phyloP scores from a whole-genome alignment of 2,797 vertebrate species.

The Propithecus deckenii region DNA sequence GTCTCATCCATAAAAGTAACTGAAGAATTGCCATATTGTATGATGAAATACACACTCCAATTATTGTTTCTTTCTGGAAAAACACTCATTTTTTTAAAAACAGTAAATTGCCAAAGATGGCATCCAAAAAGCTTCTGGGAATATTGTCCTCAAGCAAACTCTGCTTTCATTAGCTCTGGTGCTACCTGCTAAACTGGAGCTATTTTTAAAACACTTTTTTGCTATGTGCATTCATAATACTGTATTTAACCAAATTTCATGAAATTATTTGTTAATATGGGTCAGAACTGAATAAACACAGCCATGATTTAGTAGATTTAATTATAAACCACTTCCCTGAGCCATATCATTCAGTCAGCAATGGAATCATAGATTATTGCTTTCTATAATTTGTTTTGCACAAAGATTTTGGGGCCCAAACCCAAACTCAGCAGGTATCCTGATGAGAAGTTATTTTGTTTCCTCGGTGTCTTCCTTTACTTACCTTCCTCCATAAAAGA shows the following conservation, averaged over 20 bases:
- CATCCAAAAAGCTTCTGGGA: not conserved
- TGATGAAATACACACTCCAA: constrained; percentile 18
- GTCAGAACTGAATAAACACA: not conserved
- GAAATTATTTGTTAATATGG: constrained; percentile 9
- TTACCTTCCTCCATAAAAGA: not conserved
- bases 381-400: not conserved
- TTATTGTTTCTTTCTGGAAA: constrained; percentile 21
- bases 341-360: not conserved
- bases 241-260: not conserved
- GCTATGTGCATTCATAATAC: not conserved
- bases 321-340: not conserved
- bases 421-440: not conserved
- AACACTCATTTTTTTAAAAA: constrained; percentile 36
- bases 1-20: constrained; percentile 14
- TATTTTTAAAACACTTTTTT: not conserved
- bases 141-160: not conserved
- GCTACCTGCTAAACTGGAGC: not conserved
- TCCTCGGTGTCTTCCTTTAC: not conserved
- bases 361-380: not conserved
- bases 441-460: not conserved
- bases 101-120: constrained; percentile 6
- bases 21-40: constrained; percentile 7
- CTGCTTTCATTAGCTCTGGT: not conserved
- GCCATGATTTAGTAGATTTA: not conserved
- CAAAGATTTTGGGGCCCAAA: not conserved